Conservation (phyloP, 2,113 vertebrate species). For the Gambusia holbrooki region DNA sequence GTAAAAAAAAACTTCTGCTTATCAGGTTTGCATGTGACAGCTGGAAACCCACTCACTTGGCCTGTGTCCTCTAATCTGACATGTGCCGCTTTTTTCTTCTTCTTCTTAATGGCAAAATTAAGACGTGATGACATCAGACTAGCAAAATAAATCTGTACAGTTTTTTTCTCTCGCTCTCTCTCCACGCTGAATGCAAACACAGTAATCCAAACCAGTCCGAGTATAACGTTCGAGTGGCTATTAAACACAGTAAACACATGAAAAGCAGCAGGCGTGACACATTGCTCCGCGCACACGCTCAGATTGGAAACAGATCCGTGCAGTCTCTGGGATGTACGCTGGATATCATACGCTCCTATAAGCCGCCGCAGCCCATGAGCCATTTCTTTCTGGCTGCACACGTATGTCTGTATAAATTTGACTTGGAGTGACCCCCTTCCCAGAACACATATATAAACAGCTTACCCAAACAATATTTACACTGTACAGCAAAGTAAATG, state of each 20-base stretch:
- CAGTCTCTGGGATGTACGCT: constrained; percentile 46
- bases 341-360: constrained; percentile 55
- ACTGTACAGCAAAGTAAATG: constrained; percentile 53
- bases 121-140: constrained; percentile 34
- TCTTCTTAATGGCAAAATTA: neutral
- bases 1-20: neutral
- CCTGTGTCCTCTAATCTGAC: neutral
- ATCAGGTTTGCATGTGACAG: constrained; percentile 7
- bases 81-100: neutral
- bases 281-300: constrained; percentile 46
- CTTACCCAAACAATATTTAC: constrained; percentile 73
- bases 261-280: constrained; percentile 62
- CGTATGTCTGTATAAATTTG: constrained; percentile 56
- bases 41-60: constrained; percentile 13
- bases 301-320: constrained; percentile 63
- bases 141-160: constrained; percentile 38
- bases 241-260: constrained; percentile 50
- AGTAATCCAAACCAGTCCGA: constrained; percentile 40
- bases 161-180: constrained; percentile 3
- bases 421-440: constrained; percentile 44
- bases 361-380: constrained; percentile 53
- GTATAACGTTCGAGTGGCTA: constrained; percentile 36
- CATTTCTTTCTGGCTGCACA: constrained; percentile 54
- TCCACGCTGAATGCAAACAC: constrained; percentile 34
- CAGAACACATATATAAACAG: constrained; percentile 65